A percentile compares a stretch with the other conserved stretches of the same genome.
phyloP scores from a whole-genome alignment of 2,113 vertebrate genomes.

The Acanthisitta chloris region DNA sequence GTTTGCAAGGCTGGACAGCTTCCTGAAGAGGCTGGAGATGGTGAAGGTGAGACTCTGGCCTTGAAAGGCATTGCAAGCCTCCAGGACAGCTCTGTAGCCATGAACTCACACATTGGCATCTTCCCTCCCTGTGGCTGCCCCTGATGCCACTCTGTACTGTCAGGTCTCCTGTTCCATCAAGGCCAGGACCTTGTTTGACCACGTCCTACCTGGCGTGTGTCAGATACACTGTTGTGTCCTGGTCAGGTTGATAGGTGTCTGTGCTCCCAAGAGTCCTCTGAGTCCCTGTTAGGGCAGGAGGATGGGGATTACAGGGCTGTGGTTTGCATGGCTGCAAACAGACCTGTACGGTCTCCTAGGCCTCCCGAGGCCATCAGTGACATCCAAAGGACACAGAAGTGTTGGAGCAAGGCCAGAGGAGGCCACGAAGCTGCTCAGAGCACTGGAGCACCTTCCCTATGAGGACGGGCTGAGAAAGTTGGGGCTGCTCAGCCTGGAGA shows the following conservation, averaged over 20 bases:
- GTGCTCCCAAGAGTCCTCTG: neutral
- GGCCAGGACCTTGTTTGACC: neutral
- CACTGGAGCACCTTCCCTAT: too few relatives aligned
- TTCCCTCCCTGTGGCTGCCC: neutral
- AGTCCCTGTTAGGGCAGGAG: neutral
- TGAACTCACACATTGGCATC: neutral
- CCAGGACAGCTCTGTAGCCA: neutral
- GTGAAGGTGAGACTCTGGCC: conserved; percentile 75
- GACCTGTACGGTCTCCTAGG: neutral
- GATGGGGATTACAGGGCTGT: neutral
- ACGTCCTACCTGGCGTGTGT: neutral
- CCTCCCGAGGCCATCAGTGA: neutral
- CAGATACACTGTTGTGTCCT: neutral
- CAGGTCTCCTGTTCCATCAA: too few relatives aligned
- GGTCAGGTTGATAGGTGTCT: neutral
- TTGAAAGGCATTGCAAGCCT: neutral
- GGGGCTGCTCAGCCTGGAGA: too few relatives aligned
- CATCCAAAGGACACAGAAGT: too few relatives aligned
- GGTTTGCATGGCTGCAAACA: fast-evolving
- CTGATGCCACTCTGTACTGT: neutral
- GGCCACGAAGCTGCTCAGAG: too few relatives aligned
- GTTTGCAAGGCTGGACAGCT: conserved; percentile 81
- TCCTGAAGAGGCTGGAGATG: conserved; percentile 74
- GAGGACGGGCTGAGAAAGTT: too few relatives aligned
- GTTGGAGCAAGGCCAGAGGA: too few relatives aligned